phyloP scores from a whole-genome alignment of 37 sponge, comb jelly and placozoan species.

The Tethya wilhelma region DNA sequence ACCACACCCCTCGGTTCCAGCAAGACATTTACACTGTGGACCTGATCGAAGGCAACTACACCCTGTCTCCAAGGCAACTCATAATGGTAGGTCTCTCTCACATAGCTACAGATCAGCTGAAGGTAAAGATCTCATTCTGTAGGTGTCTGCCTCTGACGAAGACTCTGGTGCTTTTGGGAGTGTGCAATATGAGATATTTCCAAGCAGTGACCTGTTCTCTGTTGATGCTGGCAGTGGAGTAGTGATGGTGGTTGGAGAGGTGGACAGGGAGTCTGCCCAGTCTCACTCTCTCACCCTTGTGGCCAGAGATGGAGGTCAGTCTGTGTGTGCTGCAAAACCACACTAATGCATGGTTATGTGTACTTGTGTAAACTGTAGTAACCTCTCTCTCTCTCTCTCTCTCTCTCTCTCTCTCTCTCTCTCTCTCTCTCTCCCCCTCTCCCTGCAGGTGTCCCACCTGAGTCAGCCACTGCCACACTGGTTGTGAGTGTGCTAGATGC shows the following conservation, averaged over 20 bases:
- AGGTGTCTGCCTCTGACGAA: constrained; percentile 50
- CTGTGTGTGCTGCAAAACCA: background rate
- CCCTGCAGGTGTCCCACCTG: background rate
- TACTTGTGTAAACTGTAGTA: background rate
- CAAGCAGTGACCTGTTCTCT: background rate
- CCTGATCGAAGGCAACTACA: constrained; percentile 20
- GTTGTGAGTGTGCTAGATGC: constrained; percentile 26
- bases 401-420: background rate
- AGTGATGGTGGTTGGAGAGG: background rate
- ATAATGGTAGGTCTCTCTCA: too few relatives aligned
- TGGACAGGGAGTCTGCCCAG: constrained; percentile 44
- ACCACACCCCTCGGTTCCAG: constrained; percentile 38
- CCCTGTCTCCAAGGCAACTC: background rate
- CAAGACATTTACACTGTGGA: constrained; percentile 3
- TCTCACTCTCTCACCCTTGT: constrained; percentile 31
- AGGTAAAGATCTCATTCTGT: background rate
- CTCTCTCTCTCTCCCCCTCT: background rate
- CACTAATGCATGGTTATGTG: background rate
- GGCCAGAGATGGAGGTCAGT: constrained; percentile 24
- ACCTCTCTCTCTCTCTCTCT: background rate
- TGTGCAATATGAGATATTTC: constrained; percentile 25
- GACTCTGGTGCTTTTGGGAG: constrained; percentile 37
- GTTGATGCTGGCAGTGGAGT: constrained; percentile 15
- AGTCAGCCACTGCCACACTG: constrained; percentile 5
- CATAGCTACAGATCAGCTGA: background rate